A percentile compares a stretch with the other conserved stretches of the same genome.
These are phyloP conservation scores for Indri indri DNA, from an alignment of 2,113 vertebrate species.

Conservation along the genomic window DNA sequence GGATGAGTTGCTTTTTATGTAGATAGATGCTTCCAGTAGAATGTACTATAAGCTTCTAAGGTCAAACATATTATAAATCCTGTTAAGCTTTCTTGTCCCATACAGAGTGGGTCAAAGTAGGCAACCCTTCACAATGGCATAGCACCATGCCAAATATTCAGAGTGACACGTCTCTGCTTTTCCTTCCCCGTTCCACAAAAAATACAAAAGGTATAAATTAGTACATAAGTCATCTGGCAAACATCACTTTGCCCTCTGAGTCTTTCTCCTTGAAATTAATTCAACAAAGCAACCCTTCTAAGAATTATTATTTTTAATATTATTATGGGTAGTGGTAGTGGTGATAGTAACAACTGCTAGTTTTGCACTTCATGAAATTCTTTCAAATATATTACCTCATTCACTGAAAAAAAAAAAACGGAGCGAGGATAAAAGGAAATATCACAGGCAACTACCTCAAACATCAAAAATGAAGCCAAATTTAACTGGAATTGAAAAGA, in stretches of 20 bases:
- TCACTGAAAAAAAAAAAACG: slow-evolving; percentile 13
- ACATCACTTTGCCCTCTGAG: background rate
- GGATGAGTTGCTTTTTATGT: background rate
- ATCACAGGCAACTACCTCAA: slow-evolving; percentile 33
- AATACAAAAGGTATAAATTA: background rate
- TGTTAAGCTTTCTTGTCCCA: background rate
- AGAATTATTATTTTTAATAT: slow-evolving; percentile 16
- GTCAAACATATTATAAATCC: background rate
- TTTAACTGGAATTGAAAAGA: slow-evolving; percentile 31
- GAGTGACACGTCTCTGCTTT: background rate
- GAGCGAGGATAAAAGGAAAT: background rate
- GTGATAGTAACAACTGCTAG: background rate
- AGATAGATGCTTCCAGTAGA: background rate
- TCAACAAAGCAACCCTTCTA: slow-evolving; percentile 4
- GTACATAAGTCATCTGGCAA: background rate
- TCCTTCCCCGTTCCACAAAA: slow-evolving; percentile 22
- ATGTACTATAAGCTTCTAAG: slow-evolving; percentile 3
- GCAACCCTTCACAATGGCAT: background rate
- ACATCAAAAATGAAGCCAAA: slow-evolving; percentile 25
- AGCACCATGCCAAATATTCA: background rate
- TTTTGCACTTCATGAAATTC: slow-evolving; percentile 5
- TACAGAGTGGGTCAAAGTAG: background rate
- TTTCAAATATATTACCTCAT: slow-evolving; percentile 10
- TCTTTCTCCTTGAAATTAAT: slow-evolving; percentile 34
- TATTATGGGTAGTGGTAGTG: background rate